Evolutionary conservation across 2,113 vertebrate genomes (phyloP).

Genomic region (Brachyistius frenatus): DNA sequence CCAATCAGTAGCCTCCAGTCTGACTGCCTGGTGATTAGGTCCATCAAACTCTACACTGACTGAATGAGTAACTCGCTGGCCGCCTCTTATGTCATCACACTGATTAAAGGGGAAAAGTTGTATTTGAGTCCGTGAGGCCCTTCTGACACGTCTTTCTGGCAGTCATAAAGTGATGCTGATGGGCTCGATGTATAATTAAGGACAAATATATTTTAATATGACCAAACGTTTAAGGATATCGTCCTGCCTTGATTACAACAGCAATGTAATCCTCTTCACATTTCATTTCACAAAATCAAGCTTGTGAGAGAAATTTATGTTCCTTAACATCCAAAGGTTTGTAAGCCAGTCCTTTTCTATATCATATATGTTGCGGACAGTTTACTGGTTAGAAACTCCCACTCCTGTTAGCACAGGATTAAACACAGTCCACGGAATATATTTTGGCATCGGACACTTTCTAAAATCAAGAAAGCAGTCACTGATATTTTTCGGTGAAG

Average conservation of each 20-base stretch:
- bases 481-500: constrained; percentile 48
- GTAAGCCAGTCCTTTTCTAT: background rate
- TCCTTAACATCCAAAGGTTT: background rate
- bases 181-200: background rate
- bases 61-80: constrained; percentile 69
- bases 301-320: background rate
- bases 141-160: constrained; percentile 51
- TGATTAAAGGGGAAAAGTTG: constrained; percentile 79
- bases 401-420: background rate
- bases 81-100: constrained; percentile 66
- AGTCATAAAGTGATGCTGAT: background rate
- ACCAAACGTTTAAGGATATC: background rate
- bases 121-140: constrained; percentile 47
- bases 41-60: constrained; percentile 74
- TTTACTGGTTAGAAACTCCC: constrained; percentile 2
- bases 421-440: constrained; percentile 38
- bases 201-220: background rate
- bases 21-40: constrained; percentile 78
- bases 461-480: constrained; percentile 36
- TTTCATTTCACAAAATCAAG: background rate
- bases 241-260: background rate
- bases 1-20: constrained; percentile 76
- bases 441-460: constrained; percentile 27
- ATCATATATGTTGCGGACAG: background rate
- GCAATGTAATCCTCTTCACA: background rate